A percentile compares a stretch with the other conserved stretches of the same genome.
Evolutionary conservation across 2,888 invertebrate genomes (phyloP).

Genomic region (Dicycla oo): DNA sequence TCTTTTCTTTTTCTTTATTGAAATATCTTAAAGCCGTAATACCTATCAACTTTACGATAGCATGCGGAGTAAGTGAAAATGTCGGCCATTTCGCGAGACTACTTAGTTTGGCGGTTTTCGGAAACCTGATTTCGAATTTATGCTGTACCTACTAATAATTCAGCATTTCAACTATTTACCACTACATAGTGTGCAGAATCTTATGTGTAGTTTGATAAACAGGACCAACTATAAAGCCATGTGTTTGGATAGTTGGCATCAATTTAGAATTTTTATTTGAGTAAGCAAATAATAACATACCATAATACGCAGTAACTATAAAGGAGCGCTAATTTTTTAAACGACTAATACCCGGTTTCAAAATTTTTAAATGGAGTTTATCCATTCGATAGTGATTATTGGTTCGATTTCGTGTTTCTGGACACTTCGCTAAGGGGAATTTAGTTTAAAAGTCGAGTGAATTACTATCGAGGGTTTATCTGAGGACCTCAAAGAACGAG

Average conservation of each 20-base stretch:
- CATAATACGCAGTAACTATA: neutral
- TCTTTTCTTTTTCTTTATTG: constrained; percentile 8
- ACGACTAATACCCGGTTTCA: too few relatives aligned
- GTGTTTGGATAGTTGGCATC: neutral
- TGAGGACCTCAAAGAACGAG: too few relatives aligned
- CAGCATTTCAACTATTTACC: constrained; percentile 1
- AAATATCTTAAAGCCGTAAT: too few relatives aligned
- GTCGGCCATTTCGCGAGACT: neutral
- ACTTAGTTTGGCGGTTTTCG: neutral
- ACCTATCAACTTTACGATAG: neutral
- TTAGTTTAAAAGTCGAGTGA: too few relatives aligned
- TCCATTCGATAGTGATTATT: too few relatives aligned
- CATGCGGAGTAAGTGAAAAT: neutral
- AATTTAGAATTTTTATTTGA: constrained; percentile 1
- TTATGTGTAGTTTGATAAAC: neutral
- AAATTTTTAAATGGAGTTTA: too few relatives aligned
- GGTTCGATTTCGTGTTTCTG: too few relatives aligned
- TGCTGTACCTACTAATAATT: neutral
- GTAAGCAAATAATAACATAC: neutral
- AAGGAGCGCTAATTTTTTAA: too few relatives aligned
- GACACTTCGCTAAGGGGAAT: too few relatives aligned
- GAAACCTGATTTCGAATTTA: neutral
- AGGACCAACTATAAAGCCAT: neutral
- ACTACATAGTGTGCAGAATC: neutral
- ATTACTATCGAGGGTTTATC: too few relatives aligned